Base-by-base conservation (phyloP, 2,797 vertebrate genomes). In the Gastrophryne carolinensis region DNA sequence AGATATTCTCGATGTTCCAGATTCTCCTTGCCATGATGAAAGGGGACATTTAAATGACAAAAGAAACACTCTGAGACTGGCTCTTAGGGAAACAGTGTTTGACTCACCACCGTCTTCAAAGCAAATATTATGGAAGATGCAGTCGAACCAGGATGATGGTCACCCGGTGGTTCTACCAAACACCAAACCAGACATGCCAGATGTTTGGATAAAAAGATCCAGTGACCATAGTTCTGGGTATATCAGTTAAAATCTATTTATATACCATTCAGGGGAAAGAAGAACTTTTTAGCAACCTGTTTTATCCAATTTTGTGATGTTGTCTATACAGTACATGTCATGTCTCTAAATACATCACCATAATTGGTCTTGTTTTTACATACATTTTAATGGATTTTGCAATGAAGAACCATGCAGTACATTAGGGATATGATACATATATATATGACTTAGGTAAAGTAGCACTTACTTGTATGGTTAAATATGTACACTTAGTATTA, bases 121-220 rank as follows among this genome's bases (percentile, higher is more conserved):
- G 34, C 89, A 91, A 61, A 87, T 79, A 0, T 85, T 87, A 0
- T 91, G 91, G 89, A 97, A 93, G 79, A 88, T 91, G 27, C 91
- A 91, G 3, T 90, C 87, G 15, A 94, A 91, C 39, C 84, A 93
- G 78, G 93, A 84, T 39, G 92, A 90, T 0, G 87, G 86, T 19
- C 86, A 91, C 37, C 90, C 92, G 0, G 95, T 98, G 2, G 91
- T 99, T 80, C 66, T 99, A 70, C 97, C 97, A 6, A 99, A 99
- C 88, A 99, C 96, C 85, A 95, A 96, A 72, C 94, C 97, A 34
- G 95, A 96, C 80, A 85, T 98, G 84, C 97, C 97, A 0, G 96
- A 99, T 0, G 93, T 99, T 11, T 99, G 97, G 97, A 95, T 99
- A 81, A 98, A 95, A 84, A 91, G 97, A 83, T 87, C 89, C 2